Evolutionary conservation across 2,113 vertebrate species (phyloP).

Genomic region (Panurus biarmicus): DNA sequence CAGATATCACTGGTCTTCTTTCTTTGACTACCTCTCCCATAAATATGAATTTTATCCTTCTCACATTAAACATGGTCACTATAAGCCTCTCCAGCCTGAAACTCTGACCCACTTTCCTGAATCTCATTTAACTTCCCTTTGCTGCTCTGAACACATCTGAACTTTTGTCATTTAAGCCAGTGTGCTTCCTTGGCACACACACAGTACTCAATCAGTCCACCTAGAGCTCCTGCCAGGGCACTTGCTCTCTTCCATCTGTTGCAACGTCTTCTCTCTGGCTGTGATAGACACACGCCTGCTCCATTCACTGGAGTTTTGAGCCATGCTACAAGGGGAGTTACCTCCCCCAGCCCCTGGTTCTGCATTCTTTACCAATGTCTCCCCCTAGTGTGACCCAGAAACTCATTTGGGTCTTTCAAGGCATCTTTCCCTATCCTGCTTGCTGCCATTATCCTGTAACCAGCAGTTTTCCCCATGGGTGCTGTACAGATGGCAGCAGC

Average conservation of each 20-base stretch:
- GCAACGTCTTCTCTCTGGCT: background rate
- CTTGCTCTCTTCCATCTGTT: background rate
- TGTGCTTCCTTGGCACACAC: background rate
- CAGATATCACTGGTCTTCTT: background rate
- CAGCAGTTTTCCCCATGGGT: rapidly evolving
- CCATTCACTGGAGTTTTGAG: background rate
- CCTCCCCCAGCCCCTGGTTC: background rate
- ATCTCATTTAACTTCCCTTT: background rate
- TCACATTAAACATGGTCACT: background rate
- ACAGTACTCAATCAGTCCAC: background rate
- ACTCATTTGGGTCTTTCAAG: background rate
- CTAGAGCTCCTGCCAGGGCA: rapidly evolving
- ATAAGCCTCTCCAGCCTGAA: background rate
- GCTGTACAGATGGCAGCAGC: background rate
- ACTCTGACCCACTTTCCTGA: background rate
- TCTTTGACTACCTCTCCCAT: rapidly evolving
- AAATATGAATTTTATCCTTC: background rate
- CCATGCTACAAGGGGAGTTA: background rate
- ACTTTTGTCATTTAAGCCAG: background rate
- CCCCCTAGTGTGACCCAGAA: background rate
- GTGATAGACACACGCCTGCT: background rate
- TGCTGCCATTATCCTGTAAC: rapidly evolving
- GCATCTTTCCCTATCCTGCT: background rate
- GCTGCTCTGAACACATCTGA: background rate
- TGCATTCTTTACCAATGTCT: background rate